phyloP scores from a whole-genome alignment of 2,113 vertebrate genomes.

The Paralichthys olivaceus region DNA sequence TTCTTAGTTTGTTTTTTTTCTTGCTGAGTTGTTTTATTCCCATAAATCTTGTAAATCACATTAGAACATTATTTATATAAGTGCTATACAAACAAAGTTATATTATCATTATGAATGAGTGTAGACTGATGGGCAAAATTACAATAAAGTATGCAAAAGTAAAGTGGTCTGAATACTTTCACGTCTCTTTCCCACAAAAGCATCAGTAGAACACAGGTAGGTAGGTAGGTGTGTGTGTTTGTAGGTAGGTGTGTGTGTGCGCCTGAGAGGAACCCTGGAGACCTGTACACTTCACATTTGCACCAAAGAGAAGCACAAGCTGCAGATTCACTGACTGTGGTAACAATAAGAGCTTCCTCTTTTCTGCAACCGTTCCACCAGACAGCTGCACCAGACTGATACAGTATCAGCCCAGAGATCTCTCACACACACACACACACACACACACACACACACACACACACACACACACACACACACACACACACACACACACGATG shows the following conservation, averaged over 20 bases:
- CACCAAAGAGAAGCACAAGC: slow-evolving; percentile 11
- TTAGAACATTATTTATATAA: too few species aligned
- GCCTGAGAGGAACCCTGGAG: background rate
- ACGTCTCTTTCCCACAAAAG: background rate
- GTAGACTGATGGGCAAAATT: too few species aligned
- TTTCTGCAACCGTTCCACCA: slow-evolving; percentile 51
- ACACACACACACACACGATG: slow-evolving; percentile 9
- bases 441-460: slow-evolving; percentile 11
- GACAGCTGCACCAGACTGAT: slow-evolving; percentile 65
- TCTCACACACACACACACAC: slow-evolving; percentile 14
- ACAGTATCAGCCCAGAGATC: slow-evolving; percentile 65
- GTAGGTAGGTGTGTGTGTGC: background rate
- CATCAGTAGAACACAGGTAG: background rate
- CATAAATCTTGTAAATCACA: too few species aligned
- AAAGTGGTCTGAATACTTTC: background rate
- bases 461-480: slow-evolving; percentile 11
- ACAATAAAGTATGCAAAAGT: background rate
- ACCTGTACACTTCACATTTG: background rate
- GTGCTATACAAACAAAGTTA: too few species aligned
- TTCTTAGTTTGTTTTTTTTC: too few species aligned
- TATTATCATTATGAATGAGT: too few species aligned
- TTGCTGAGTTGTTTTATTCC: too few species aligned
- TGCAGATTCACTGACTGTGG: slow-evolving; percentile 56
- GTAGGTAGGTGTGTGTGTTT: background rate
- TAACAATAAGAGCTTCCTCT: slow-evolving; percentile 57